Base-by-base conservation (phyloP, 2,888 invertebrate species). In the Plusia festucae region DNA sequence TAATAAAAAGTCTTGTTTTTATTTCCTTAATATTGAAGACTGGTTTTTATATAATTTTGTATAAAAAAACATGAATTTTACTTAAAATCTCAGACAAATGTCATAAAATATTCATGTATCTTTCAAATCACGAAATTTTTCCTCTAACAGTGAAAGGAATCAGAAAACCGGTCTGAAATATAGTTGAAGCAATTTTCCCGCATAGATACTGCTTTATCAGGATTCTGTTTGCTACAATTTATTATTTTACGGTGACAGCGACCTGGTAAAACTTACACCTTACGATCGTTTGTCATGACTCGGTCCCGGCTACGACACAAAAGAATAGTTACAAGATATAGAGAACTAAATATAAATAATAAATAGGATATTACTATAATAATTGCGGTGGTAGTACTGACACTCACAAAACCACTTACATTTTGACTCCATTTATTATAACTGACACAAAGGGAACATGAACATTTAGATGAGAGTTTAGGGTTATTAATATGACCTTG, bases 211-310 rank as follows among this genome's bases (percentile, higher is more conserved):
- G 68, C 61, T 64, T 75, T 81, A 78, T 78, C 69, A 79, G 76
- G 79, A 81, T 81, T 76, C 34, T 61, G 75, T 57, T 67, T 52
- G 70, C 56, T 76, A 69, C 73, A 73, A 81, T 79, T 79, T 79
- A 76, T 81, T 81, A 81, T 76, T 68, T 76, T 57, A 68, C 57
- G 30, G 62, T 53, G 69, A 73, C 68, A 51, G 57, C 51, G 53
- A 57, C 68, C 65, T 64, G 72, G 68, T 59, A 60, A 68, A 79
- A 81, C 68, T 82, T 77, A 70, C 67, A 69, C 73, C 74, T 70
- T 64, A 27, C 27, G 51, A 58, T 71, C 75, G 66, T 79, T 79
- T 79, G 69, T 82, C 82, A 79, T 65, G 65, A 68, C 58, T 67
- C 40, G 58, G 68, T 81, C 79, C 60, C 69, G 70, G 69, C 51